Conservation (phyloP, 2,888 invertebrate species). For the Nipponacmea schrenckii region DNA sequence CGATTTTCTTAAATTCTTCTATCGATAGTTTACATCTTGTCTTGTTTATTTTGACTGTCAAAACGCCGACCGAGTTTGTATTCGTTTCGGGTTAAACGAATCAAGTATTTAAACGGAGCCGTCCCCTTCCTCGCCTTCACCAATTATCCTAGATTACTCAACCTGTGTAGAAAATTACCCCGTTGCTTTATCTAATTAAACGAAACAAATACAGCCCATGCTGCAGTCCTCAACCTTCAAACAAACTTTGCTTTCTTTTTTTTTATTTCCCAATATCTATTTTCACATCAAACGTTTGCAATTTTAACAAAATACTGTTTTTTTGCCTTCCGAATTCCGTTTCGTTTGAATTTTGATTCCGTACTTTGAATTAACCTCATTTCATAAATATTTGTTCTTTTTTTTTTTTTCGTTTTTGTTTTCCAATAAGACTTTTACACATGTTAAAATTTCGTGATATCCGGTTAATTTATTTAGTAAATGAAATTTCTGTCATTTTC, state of each 20-base stretch:
- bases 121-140: conserved; percentile 3
- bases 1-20: background rate
- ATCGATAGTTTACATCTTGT: background rate
- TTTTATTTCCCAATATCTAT: background rate
- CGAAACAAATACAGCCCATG: background rate
- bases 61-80: conserved; percentile 1
- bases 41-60: background rate
- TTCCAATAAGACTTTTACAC: background rate
- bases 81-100: conserved; percentile 9
- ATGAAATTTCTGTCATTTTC: background rate
- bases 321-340: background rate
- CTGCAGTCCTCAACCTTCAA: background rate
- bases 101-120: conserved; percentile 4
- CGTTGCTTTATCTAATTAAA: conserved; percentile 1
- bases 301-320: background rate
- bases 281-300: too few relatives aligned
- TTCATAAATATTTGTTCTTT: conserved; percentile 2
- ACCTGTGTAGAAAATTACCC: background rate
- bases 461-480: conserved; percentile 1
- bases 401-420: background rate
- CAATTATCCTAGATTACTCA: conserved; percentile 5
- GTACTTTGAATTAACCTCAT: conserved; percentile 4
- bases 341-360: background rate
- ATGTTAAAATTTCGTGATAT: conserved; percentile 1
- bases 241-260: background rate